phyloP scores from a whole-genome alignment of 2,113 vertebrate species.

The Siniperca chuatsi region DNA sequence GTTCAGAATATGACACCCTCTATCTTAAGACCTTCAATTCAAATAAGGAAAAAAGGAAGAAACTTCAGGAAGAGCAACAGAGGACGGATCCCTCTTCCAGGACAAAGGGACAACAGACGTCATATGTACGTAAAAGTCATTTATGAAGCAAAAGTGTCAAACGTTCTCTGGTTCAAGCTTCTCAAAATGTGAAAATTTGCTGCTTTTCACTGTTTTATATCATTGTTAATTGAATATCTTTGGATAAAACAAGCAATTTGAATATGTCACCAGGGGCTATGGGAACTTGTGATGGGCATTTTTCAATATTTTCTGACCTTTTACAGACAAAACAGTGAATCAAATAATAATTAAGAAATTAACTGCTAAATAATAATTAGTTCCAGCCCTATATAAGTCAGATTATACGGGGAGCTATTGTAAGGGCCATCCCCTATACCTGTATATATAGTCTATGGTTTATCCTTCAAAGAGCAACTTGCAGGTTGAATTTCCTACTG shows the following conservation, averaged over 20 bases:
- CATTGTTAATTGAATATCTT: background rate
- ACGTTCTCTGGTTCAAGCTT: background rate
- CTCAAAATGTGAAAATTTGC: background rate
- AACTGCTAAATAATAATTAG: conserved; percentile 7
- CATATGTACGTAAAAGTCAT: background rate
- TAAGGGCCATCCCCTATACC: background rate
- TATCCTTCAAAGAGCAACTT: background rate
- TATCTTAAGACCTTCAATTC: background rate
- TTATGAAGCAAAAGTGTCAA: background rate
- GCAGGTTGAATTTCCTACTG: background rate
- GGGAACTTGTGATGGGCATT: too few species aligned
- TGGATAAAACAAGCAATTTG: background rate
- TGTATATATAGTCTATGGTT: background rate
- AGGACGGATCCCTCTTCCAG: background rate
- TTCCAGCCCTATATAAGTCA: background rate
- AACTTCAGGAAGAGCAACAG: background rate
- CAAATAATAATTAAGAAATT: conserved; percentile 1
- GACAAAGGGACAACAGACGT: background rate
- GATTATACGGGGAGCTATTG: background rate
- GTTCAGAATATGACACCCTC: too few species aligned
- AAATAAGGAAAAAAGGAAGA: background rate
- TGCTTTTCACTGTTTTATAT: background rate
- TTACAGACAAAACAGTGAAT: background rate
- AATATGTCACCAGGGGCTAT: background rate
- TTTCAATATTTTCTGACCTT: conserved; percentile 16